These are phyloP conservation scores for Chesias legatella DNA, from an alignment of 2,888 invertebrate genomes.

Conservation along the genomic window DNA sequence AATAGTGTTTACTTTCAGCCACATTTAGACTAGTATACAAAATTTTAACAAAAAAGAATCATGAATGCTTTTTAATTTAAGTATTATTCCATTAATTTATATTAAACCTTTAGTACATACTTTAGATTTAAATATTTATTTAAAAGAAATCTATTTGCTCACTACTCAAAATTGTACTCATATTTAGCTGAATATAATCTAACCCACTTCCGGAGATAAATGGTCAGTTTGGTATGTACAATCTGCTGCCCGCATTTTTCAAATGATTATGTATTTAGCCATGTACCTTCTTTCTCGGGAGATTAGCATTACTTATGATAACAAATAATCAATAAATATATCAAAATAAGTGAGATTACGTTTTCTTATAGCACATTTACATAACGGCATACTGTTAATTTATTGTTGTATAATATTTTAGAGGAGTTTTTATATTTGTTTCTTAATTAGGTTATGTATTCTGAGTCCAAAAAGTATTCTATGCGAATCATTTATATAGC, in stretches of 20 bases:
- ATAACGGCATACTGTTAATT: conserved; percentile 68
- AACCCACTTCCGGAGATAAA: conserved; percentile 31
- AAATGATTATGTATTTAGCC: conserved; percentile 12
- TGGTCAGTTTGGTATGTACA: conserved; percentile 16
- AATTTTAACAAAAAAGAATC: conserved; percentile 41
- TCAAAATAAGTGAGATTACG: conserved; percentile 77
- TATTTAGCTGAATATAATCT: conserved; percentile 60
- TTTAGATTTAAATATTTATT: conserved; percentile 67
- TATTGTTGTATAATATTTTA: conserved; percentile 76
- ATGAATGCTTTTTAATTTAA: conserved; percentile 65
- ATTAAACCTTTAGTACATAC: conserved; percentile 48
- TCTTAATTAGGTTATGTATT: conserved; percentile 59
- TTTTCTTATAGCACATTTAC: conserved; percentile 48
- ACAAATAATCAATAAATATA: too few species aligned
- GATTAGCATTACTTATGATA: conserved; percentile 47
- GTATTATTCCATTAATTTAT: conserved; percentile 77
- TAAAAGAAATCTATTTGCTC: conserved; percentile 72
- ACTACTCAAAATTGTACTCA: conserved; percentile 71
- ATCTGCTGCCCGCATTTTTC: conserved; percentile 31
- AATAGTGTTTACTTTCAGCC: conserved; percentile 13
- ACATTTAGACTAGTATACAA: conserved; percentile 13
- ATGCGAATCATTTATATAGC: conserved; percentile 42
- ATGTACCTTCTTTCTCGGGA: conserved; percentile 46
- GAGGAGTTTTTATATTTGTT: conserved; percentile 77
- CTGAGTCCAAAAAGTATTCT: conserved; percentile 53